Conservation (phyloP, 2,113 vertebrate species). For the Aplodontia rufa region DNA sequence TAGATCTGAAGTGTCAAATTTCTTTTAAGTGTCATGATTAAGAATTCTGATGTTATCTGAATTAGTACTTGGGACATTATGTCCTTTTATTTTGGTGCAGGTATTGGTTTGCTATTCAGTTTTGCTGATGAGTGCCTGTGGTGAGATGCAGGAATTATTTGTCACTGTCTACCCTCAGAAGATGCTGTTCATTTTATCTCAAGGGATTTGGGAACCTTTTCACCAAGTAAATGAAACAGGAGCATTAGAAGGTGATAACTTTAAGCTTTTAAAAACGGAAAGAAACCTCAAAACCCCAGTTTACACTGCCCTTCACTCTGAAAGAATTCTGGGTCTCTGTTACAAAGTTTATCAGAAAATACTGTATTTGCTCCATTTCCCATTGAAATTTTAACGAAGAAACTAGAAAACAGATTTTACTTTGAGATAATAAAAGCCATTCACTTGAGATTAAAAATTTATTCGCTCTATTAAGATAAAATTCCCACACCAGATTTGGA, state of each 20-base stretch:
- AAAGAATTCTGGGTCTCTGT: constrained; percentile 68
- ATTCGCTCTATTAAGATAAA: background rate
- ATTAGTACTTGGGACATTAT: background rate
- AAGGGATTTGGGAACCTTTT: constrained; percentile 44
- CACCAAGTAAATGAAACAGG: constrained; percentile 48
- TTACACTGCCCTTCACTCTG: constrained; percentile 38
- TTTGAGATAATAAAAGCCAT: constrained; percentile 82
- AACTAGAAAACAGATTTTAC: constrained; percentile 79
- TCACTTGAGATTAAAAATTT: constrained; percentile 80
- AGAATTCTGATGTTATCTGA: background rate
- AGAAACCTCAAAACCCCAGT: background rate
- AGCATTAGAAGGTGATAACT: background rate
- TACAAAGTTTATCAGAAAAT: constrained; percentile 72
- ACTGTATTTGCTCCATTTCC: constrained; percentile 71
- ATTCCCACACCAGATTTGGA: background rate
- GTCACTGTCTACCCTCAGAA: background rate
- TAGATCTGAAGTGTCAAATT: constrained; percentile 43
- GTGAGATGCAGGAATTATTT: background rate
- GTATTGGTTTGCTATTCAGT: background rate
- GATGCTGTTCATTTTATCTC: constrained; percentile 1
- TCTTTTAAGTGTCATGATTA: background rate
- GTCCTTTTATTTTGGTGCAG: background rate
- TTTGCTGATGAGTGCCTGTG: background rate
- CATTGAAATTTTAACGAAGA: constrained; percentile 73
- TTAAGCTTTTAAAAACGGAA: constrained; percentile 11